Evolutionary conservation across 2,888 invertebrate species (phyloP).

Genomic region (Athripsodes cinereus): DNA sequence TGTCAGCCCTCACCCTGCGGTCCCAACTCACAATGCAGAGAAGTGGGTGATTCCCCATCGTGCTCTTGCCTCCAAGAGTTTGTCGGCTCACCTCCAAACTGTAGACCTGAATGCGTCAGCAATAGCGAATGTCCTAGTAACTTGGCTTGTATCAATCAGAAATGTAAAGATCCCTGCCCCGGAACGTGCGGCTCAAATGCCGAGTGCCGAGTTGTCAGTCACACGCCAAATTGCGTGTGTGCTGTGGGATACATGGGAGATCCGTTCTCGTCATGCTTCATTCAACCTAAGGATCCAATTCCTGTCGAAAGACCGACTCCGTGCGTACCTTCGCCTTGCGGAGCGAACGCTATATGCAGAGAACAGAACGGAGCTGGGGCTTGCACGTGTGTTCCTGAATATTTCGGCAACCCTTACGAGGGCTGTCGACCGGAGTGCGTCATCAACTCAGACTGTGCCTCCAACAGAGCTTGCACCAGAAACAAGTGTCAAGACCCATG

Average conservation of each 20-base stretch:
- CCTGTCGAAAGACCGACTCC: conserved; percentile 47
- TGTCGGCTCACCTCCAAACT: conserved; percentile 67
- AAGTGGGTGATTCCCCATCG: conserved; percentile 59
- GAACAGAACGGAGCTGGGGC: conserved; percentile 55
- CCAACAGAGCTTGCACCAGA: conserved; percentile 63
- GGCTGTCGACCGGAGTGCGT: conserved; percentile 72
- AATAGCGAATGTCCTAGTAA: conserved; percentile 67
- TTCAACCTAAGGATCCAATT: conserved; percentile 36
- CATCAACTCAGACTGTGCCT: conserved; percentile 64
- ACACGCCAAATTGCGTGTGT: conserved; percentile 68
- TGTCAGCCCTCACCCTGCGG: conserved; percentile 77
- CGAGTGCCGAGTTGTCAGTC: conserved; percentile 69
- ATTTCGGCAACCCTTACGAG: conserved; percentile 73
- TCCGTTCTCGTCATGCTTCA: conserved; percentile 64
- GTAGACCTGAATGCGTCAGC: conserved; percentile 73
- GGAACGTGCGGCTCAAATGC: conserved; percentile 66
- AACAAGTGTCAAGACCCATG: conserved; percentile 75
- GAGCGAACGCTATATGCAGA: conserved; percentile 57
- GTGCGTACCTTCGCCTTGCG: conserved; percentile 58
- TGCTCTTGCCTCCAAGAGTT: conserved; percentile 68
- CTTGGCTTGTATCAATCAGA: conserved; percentile 68
- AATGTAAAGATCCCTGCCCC: conserved; percentile 70
- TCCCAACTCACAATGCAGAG: conserved; percentile 67
- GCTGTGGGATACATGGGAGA: conserved; percentile 62
- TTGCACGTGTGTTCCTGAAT: conserved; percentile 65